Percentiles rank a stretch among this genome's conserved stretches.
Evolutionary conservation across 1,140 invertebrate species (phyloP).

Genomic region (Drosophila paulistorum): DNA sequence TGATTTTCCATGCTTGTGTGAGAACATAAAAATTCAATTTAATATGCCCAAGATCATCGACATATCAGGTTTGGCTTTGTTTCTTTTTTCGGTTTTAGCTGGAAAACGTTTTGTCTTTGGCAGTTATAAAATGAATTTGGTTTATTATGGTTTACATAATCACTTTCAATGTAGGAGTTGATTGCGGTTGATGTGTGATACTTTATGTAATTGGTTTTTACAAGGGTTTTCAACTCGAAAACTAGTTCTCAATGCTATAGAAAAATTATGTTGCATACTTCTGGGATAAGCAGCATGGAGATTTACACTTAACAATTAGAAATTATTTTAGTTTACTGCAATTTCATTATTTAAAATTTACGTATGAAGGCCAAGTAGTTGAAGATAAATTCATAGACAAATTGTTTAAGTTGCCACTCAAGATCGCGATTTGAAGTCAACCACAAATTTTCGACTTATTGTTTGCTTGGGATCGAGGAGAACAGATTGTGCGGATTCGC

Average conservation of each 20-base stretch:
- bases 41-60: slow-evolving; percentile 55
- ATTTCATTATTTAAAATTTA: slow-evolving; percentile 13
- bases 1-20: slow-evolving; percentile 67
- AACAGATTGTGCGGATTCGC: slow-evolving; percentile 43
- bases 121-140: slow-evolving; percentile 57
- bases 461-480: slow-evolving; percentile 34
- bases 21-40: slow-evolving; percentile 81
- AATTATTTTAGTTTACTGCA: not conserved
- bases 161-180: slow-evolving; percentile 34
- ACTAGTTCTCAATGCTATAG: not conserved
- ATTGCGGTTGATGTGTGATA: slow-evolving; percentile 6
- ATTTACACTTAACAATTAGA: not conserved
- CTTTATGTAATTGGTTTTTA: slow-evolving; percentile 29
- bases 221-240: not conserved
- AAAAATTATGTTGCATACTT: slow-evolving; percentile 20
- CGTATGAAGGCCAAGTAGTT: no score
- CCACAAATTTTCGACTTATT: slow-evolving; percentile 18
- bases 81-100: slow-evolving; percentile 31
- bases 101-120: slow-evolving; percentile 71
- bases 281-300: not conserved
- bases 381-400: slow-evolving; percentile 14
- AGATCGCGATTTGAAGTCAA: slow-evolving; percentile 25
- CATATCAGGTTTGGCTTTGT: slow-evolving; percentile 1
- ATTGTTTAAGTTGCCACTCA: not conserved
- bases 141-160: slow-evolving; percentile 36